Base-by-base conservation (phyloP, 2,113 vertebrate genomes). In the Glaucidium brasilianum region DNA sequence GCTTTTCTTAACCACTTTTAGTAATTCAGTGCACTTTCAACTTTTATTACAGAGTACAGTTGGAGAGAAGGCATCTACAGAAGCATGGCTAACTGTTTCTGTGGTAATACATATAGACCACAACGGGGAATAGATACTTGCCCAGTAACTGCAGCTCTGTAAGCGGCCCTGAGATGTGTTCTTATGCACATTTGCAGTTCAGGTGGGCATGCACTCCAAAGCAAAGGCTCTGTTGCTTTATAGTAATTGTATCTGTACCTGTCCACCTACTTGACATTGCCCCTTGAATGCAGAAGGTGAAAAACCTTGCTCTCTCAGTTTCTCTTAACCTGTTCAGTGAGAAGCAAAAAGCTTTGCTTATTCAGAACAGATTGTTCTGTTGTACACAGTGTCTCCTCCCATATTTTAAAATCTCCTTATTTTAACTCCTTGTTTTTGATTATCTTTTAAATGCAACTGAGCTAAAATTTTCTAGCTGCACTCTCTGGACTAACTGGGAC, bases 281-380 rank as follows among this genome's bases (percentile, higher is more conserved):
- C 56, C 60, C 43, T 39, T 8, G 16, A 47, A 34, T 2, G 7
- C 0, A 0, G 5, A 34, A 56, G 27, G 60, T 4, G 7, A 59
- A 52, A 82, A 73, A n/a, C 15, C 32, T 25, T 6, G 8, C 21
- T 64, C 49, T 49, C 21, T 45, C 56, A 29, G 15, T 50, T 64
- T 56, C 45, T 90, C 47, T 17, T 47, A 35, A 29, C 23, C 23
- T 69, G 29, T 29, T 52, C 69, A 56, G 59, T 25, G 32, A 15
- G 22, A 47, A 77, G 59, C 37, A 45, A 30, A 72, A 23, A 73
- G 45, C 50, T 73, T 49, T 59, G 21, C 30, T n/a, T 34, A 41
- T 43, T 74, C 64, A 66, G 50, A 82, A 49, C 13, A 20, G 47
- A 47, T 15, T 43, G 26, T 34, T 78, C 66, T 53, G 35, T 29